Percentiles rank a stretch among this genome's conserved stretches.
phyloP scores from a whole-genome alignment of 2,113 vertebrate genomes.

The Mystacornis crossleyi region DNA sequence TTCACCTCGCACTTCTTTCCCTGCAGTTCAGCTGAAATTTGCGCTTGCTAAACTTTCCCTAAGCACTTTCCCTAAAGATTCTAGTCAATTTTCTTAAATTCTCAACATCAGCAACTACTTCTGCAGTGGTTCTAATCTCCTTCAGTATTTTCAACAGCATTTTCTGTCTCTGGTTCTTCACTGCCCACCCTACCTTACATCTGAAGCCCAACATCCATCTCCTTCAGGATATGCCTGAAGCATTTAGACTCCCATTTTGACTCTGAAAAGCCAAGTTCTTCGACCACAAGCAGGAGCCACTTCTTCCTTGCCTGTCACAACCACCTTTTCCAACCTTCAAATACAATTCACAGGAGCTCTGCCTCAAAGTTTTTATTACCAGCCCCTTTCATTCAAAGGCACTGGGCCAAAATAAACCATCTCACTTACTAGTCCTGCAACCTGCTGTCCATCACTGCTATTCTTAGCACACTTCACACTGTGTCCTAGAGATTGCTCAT shows the following conservation, averaged over 20 bases:
- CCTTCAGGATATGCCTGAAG: not conserved
- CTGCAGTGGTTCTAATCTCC: not conserved
- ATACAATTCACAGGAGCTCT: not conserved
- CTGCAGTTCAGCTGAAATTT: not conserved
- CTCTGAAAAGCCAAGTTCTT: not conserved
- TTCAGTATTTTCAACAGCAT: not conserved
- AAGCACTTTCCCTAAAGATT: not conserved
- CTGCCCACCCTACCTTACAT: not conserved
- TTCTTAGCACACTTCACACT: not conserved
- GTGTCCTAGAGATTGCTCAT: not conserved
- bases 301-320: not conserved
- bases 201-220: not conserved
- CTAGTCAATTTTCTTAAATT: not conserved
- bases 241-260: not conserved
- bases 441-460: not conserved
- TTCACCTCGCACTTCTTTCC: not conserved
- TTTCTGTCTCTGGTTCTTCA: not conserved
- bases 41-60: not conserved
- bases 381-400: not conserved
- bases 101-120: not conserved
- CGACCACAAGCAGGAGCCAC: not conserved
- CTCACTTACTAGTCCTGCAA: not conserved
- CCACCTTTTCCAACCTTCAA: not conserved
- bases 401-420: not conserved
- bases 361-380: not conserved